phyloP scores from a whole-genome alignment of 2,888 invertebrate genomes.

The Aspidiotus destructor region DNA sequence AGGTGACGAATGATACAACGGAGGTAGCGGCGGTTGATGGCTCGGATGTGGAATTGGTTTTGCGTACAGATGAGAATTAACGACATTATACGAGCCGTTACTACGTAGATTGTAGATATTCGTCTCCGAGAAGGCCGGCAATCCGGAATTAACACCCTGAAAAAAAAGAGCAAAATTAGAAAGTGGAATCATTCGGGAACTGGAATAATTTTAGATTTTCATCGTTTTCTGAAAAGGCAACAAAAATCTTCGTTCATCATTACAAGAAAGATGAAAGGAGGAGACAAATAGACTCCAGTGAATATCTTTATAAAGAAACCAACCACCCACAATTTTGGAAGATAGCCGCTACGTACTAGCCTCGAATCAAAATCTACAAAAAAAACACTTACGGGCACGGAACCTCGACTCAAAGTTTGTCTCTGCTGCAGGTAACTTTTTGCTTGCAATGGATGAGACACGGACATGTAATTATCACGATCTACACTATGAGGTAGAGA shows the following conservation, averaged over 20 bases:
- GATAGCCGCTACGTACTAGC: no score
- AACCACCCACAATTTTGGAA: no score
- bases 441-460: conserved; percentile 17
- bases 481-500: conserved; percentile 26
- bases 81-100: neutral
- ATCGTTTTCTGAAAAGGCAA: no score
- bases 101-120: conserved; percentile 23
- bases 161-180: neutral
- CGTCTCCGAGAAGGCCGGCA: conserved; percentile 24
- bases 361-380: no score
- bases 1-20: conserved; percentile 21
- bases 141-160: conserved; percentile 16
- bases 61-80: conserved; percentile 15
- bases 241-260: no score
- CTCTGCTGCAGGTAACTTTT: conserved; percentile 29
- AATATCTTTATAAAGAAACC: no score
- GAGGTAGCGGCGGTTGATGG: conserved; percentile 22
- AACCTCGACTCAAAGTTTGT: conserved; percentile 14
- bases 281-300: no score
- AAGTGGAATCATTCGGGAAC: neutral
- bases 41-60: conserved; percentile 19
- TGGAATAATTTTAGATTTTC: no score
- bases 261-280: no score
- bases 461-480: conserved; percentile 28
- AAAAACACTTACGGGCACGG: conserved; percentile 4